phyloP scores from a whole-genome alignment of 2,797 vertebrate species.

The Lithobates pipiens region DNA sequence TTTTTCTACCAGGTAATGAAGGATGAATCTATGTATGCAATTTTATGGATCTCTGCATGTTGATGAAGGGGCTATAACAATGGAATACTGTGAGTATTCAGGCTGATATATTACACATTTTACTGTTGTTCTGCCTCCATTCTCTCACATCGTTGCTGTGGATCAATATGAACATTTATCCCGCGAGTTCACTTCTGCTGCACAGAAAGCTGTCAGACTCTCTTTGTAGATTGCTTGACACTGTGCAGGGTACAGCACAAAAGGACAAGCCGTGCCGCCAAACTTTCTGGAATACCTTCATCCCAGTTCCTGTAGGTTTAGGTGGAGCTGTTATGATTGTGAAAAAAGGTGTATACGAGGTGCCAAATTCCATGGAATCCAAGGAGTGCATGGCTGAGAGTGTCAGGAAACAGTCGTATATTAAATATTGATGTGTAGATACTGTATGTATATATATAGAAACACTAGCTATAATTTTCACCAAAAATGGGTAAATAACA shows the following conservation, averaged over 20 bases:
- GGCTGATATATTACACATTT: slow-evolving; percentile 67
- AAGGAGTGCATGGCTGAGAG: not conserved
- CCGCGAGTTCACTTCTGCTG: slow-evolving; percentile 30
- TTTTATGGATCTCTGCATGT: slow-evolving; percentile 47
- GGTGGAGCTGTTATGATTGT: not conserved
- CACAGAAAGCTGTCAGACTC: slow-evolving; percentile 8
- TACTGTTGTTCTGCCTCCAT: slow-evolving; percentile 70
- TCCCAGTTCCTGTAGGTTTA: not conserved
- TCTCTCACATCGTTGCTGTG: slow-evolving; percentile 72
- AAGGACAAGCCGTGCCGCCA: not conserved
- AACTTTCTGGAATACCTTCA: slow-evolving; percentile 2
- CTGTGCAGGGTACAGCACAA: slow-evolving; percentile 1
- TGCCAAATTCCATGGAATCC: not conserved
- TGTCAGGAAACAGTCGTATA: slow-evolving; percentile 9
- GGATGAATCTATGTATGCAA: slow-evolving; percentile 1
- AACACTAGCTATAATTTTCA: not conserved
- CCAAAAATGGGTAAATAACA: not conserved
- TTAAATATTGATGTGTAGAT: not conserved
- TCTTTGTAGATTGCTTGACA: slow-evolving; percentile 23
- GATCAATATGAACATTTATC: slow-evolving; percentile 68
- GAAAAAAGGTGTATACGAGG: slow-evolving; percentile 4
- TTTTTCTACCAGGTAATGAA: not conserved
- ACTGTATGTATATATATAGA: not conserved
- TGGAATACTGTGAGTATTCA: slow-evolving; percentile 66
- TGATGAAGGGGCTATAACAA: slow-evolving; percentile 59